These are phyloP conservation scores for Dusona sp. DNA, from an alignment of 2,888 invertebrate genomes.

Conservation along the genomic window DNA sequence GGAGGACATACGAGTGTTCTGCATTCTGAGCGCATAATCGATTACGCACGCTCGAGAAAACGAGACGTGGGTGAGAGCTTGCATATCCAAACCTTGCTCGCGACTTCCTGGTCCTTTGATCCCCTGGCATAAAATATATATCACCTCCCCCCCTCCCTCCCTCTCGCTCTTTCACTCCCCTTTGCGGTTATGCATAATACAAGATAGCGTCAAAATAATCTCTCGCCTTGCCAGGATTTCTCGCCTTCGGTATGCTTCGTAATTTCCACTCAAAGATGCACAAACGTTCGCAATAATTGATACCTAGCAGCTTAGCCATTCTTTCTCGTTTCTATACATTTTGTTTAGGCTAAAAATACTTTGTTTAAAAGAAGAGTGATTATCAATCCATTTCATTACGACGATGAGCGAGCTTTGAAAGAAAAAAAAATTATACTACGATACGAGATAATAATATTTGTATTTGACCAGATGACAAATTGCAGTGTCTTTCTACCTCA, in stretches of 20 bases:
- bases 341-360: neutral
- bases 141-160: neutral
- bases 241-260: slow-evolving; percentile 19
- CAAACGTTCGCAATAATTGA: neutral
- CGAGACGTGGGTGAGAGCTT: slow-evolving; percentile 43
- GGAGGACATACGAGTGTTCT: slow-evolving; percentile 28
- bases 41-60: slow-evolving; percentile 64
- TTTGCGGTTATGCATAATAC: slow-evolving; percentile 16
- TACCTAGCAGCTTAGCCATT: neutral
- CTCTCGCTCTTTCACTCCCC: neutral
- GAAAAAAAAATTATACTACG: neutral
- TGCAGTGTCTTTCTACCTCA: neutral
- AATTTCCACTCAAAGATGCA: slow-evolving; percentile 35
- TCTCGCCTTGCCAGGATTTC: slow-evolving; percentile 34
- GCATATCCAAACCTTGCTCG: slow-evolving; percentile 38
- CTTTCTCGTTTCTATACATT: neutral
- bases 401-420: neutral
- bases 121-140: slow-evolving; percentile 58
- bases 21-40: slow-evolving; percentile 62
- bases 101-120: slow-evolving; percentile 68
- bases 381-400: neutral
- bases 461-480: neutral
- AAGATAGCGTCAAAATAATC: slow-evolving; percentile 55
- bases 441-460: neutral
- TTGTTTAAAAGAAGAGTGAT: neutral